Evolutionary conservation across 1,140 invertebrate genomes (phyloP).

Genomic region (Drosophila nebulosa): DNA sequence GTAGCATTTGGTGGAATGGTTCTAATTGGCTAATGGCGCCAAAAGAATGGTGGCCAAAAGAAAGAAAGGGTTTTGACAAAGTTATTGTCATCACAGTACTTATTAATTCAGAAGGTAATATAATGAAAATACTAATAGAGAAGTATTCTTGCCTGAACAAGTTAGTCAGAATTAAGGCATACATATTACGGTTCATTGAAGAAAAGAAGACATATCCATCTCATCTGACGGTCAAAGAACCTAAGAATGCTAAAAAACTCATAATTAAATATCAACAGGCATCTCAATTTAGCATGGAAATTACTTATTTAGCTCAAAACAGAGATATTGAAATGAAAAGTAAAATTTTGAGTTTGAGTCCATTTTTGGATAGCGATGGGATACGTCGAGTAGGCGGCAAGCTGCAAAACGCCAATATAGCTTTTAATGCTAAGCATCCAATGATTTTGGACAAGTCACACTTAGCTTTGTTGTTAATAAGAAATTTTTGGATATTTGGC

Average conservation of each 20-base stretch:
- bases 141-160: background rate
- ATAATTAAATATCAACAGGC: background rate
- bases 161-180: background rate
- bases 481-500: background rate
- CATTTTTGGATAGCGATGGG: background rate
- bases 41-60: background rate
- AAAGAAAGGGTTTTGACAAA: no score
- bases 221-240: background rate
- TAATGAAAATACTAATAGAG: no score
- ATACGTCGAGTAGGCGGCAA: no score
- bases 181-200: background rate
- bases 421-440: background rate
- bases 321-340: background rate
- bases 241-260: background rate
- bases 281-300: background rate
- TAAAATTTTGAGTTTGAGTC: background rate
- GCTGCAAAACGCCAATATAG: background rate
- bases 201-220: no score
- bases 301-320: background rate
- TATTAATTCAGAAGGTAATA: no score
- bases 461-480: background rate
- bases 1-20: no score
- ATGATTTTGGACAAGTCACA: no score
- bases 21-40: no score
- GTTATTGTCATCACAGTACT: no score